These are phyloP conservation scores for Dynastes grantii DNA, from an alignment of 2,888 invertebrate genomes.

Conservation along the genomic window DNA sequence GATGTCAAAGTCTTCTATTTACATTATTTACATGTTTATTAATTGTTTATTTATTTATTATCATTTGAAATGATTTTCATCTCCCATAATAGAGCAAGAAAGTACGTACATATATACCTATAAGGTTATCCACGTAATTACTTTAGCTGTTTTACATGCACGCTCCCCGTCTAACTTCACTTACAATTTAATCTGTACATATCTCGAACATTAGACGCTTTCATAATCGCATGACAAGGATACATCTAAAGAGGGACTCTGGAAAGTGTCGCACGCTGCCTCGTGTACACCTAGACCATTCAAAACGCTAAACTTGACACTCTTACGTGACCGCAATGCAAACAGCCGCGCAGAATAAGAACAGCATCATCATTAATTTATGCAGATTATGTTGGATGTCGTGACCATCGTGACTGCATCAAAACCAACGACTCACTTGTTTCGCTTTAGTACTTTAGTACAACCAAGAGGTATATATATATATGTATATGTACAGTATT, in stretches of 20 bases:
- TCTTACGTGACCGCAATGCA: slow-evolving; percentile 43
- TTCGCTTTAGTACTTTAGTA: slow-evolving; percentile 13
- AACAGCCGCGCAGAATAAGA: slow-evolving; percentile 21
- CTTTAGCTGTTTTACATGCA: too few relatives aligned
- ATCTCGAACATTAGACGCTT: background rate
- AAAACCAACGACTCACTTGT: slow-evolving; percentile 36
- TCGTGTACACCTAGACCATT: slow-evolving; percentile 14
- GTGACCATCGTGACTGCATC: slow-evolving; percentile 42
- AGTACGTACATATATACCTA: background rate
- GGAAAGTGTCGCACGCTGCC: background rate
- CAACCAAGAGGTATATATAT: background rate
- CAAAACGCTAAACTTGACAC: slow-evolving; percentile 43
- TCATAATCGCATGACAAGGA: slow-evolving; percentile 34
- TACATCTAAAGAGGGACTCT: slow-evolving; percentile 22
- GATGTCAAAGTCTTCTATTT: too few relatives aligned
- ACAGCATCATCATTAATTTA: slow-evolving; percentile 35
- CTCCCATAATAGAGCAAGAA: too few relatives aligned
- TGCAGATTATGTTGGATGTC: slow-evolving; percentile 43
- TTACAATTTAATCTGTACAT: background rate
- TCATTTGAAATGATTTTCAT: too few relatives aligned
- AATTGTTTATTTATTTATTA: too few relatives aligned
- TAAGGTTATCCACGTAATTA: background rate
- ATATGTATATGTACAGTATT: too few relatives aligned
- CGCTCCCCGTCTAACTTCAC: too few relatives aligned
- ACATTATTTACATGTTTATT: too few relatives aligned